These are phyloP conservation scores for Mesembrinibis cayennensis DNA, from an alignment of 2,113 vertebrate genomes.

Conservation along the genomic window DNA sequence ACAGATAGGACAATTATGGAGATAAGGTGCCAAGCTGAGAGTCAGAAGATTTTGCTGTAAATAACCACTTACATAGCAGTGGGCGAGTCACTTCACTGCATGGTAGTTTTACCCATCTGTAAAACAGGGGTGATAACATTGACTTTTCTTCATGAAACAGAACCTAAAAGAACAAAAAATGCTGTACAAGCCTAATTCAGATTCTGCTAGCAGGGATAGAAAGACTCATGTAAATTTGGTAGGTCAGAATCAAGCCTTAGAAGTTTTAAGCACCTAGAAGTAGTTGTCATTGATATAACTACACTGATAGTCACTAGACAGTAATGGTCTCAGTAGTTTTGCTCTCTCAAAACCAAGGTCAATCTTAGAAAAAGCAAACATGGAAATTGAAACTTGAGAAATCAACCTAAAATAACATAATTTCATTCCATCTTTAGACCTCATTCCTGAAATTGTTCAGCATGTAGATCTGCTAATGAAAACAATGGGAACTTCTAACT, in stretches of 20 bases:
- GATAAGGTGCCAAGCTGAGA: neutral
- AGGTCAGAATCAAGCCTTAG: neutral
- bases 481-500: neutral
- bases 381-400: neutral
- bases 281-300: neutral
- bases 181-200: neutral
- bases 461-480: neutral
- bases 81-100: neutral
- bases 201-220: neutral
- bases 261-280: neutral
- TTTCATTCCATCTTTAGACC: neutral
- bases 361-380: neutral
- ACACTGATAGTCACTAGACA: neutral
- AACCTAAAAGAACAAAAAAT: neutral
- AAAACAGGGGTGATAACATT: neutral
- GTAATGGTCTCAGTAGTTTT: neutral
- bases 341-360: neutral
- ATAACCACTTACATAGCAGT: neutral
- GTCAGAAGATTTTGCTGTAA: conserved; percentile 1
- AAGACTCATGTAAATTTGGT: neutral
- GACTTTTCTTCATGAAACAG: neutral
- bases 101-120: neutral
- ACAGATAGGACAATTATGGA: neutral
- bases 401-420: neutral
- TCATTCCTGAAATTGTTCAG: neutral